Evolutionary conservation across 1,140 invertebrate species (phyloP), one percentile per base, ranked within the genome.

Genomic region (Nephotettix cincticeps): DNA sequence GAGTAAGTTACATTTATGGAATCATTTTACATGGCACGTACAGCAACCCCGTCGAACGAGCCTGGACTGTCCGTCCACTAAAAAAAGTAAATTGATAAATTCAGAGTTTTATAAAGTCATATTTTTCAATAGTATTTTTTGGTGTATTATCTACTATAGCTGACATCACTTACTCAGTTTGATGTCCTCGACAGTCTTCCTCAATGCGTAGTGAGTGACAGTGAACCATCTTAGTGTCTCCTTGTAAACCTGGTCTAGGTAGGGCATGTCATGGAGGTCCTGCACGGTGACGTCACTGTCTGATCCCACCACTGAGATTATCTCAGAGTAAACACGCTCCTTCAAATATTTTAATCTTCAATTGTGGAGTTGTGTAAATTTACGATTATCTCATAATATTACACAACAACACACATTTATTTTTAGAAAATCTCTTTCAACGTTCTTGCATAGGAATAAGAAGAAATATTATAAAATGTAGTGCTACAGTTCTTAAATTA

Each of bases 191-290:
- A 3, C 19, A n/a, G 47, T 23, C 19, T 23, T 51, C 21, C 47
- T 51, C 6, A n/a, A 6, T 9, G 21, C 21, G 6, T 4, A 51
- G 21, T n/a, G 47, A 4, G 21, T 4, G 4, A 51, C 19, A n/a
- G 47, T 51, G 17, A 23, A 51, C 47, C 47, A 51, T n/a, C 47
- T 51, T n/a, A 51, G 47, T 11, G 47, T 51, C 47, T 51, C 47
- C 19, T 51, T 51, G 47, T 51, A 51, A 4, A 51, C 47, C 47
- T 51, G 47, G n/a, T 51, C 47, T 6, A 51, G 47, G 19, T 51
- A 51, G 21, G 47, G 6, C 47, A 51, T 51, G 17, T n/a, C 6
- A 6, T 51, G 17, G 6, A 51, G 21, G 47, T 51, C 47, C 6
- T n/a, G 4, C 6, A n/a, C 21, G 6, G 47, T 51, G 21, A 51